A percentile compares a stretch with the other conserved stretches of the same genome.
These are phyloP conservation scores for Iguana delicatissima DNA, from an alignment of 2,797 vertebrate species.

Conservation along the genomic window DNA sequence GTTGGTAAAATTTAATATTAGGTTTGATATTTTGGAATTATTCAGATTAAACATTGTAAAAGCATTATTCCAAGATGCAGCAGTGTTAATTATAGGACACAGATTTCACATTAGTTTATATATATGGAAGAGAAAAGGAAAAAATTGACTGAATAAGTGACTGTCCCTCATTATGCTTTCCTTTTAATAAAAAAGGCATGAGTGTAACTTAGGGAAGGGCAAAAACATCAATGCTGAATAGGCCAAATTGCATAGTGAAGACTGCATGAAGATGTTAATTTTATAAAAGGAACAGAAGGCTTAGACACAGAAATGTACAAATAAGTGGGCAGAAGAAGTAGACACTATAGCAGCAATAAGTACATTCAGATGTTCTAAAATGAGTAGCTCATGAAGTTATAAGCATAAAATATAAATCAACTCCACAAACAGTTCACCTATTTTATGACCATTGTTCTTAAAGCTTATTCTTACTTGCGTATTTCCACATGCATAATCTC, in stretches of 20 bases:
- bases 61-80: no score
- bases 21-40: neutral
- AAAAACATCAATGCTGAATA: neutral
- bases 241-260: neutral
- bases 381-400: neutral
- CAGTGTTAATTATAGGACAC: neutral
- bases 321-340: neutral
- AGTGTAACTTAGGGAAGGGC: neutral
- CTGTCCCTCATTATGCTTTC: neutral
- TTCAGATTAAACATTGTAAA: neutral
- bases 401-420: neutral
- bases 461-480: neutral
- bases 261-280: neutral
- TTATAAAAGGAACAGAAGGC: neutral
- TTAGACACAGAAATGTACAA: neutral
- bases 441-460: neutral
- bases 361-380: neutral
- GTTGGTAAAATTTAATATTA: neutral
- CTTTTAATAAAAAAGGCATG: neutral
- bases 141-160: neutral
- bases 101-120: neutral
- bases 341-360: neutral
- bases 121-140: neutral
- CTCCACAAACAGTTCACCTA: neutral
- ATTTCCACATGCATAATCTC: neutral